Evolutionary conservation across 2,888 invertebrate genomes (phyloP).

Genomic region (Hydrotaea diabolus): DNA sequence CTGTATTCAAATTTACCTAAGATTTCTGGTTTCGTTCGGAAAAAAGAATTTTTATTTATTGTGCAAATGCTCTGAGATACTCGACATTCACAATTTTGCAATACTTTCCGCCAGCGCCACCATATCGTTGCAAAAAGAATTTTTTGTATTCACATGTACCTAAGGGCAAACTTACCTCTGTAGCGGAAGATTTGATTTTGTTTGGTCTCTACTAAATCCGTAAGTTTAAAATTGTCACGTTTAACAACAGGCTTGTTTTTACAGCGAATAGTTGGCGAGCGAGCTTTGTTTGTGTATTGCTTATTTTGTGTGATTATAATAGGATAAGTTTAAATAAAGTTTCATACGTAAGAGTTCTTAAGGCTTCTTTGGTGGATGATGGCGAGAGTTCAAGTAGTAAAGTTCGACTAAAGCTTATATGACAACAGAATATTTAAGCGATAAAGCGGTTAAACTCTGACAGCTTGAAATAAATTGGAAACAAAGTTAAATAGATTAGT

Average conservation of each 20-base stretch:
- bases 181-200: neutral
- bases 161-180: conserved; percentile 29
- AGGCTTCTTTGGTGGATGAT: neutral
- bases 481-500: conserved; percentile 53
- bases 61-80: too few species aligned
- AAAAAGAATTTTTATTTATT: too few species aligned
- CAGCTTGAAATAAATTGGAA: conserved; percentile 45
- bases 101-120: conserved; percentile 2
- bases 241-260: neutral
- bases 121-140: neutral
- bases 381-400: neutral
- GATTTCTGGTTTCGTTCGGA: too few species aligned
- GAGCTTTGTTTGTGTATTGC: neutral
- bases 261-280: conserved; percentile 24
- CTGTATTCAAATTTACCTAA: too few species aligned
- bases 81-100: neutral
- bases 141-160: neutral
- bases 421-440: conserved; percentile 74
- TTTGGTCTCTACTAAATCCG: conserved; percentile 6
- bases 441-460: conserved; percentile 42
- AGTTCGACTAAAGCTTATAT: conserved; percentile 73
- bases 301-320: neutral
- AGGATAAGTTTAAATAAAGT: neutral
- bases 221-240: neutral
- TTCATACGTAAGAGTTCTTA: neutral